Base-by-base conservation (phyloP, 2,888 invertebrate genomes). In the Phortica okadai region DNA sequence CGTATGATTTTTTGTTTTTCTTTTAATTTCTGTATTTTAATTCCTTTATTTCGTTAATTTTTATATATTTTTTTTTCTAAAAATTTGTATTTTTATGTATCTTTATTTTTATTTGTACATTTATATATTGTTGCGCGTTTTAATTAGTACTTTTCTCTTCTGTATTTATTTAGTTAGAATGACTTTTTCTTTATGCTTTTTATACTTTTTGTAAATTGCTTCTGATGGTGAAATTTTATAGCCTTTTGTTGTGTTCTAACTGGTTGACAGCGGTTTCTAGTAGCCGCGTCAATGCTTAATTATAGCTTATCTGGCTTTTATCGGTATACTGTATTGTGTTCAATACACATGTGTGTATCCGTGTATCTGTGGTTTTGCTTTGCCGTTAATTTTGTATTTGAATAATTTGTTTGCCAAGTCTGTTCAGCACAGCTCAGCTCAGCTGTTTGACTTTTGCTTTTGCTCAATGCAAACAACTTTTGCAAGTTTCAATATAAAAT, bases 381-480 rank as follows among this genome's bases (percentile, higher is more conserved):
- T 83, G 87, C 86, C 86, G 84, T 84, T 84, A 86, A 80, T 77
- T n/a, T 56, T 56, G 14, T 25, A n/a, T 74, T 64, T 74, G 44
- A 50, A 74, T 66, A 64, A 64, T 45, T 74, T 14, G 11, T 64
- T 50, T 74, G 64, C 78, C 79, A 81, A 74, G 78, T 79, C 78
- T 79, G 75, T 77, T 84, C 81, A 79, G 56, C 41, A 33, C 33
- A 33, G 33, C 79, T 79, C 78, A 80, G 75, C 78, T 84, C 81
- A 79, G 56, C 41, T 72, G 70, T 14, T 72, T 56, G 25, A 21
- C 25, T 50, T 54, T 70, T 70, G 21, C 77, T 82, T 78, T 78
- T 78, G 82, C 80, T 86, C 87, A 86, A 87, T 87, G 85, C 86
- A 86, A 85, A 86, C 85, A 78, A 84, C 87, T 84, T 86, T 86